phyloP scores from a whole-genome alignment of 2,797 vertebrate genomes.

The Furcifer pardalis region DNA sequence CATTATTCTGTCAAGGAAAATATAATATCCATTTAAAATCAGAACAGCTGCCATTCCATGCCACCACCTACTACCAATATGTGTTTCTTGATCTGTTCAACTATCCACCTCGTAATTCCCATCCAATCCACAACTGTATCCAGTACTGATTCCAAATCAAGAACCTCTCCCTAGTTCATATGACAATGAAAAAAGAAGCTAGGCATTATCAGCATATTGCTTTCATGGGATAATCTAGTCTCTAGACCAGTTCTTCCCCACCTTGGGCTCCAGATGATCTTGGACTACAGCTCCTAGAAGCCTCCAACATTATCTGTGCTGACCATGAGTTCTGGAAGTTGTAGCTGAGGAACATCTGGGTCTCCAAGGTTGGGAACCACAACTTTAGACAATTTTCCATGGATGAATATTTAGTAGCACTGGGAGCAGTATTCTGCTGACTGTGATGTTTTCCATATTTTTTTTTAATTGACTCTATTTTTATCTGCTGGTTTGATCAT shows the following conservation, averaged over 20 bases:
- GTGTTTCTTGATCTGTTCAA: background rate
- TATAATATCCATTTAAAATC: background rate
- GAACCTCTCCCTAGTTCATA: background rate
- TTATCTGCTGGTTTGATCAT: background rate
- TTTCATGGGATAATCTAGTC: background rate
- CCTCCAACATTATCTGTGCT: too few relatives aligned
- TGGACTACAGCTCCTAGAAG: too few relatives aligned
- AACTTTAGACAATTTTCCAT: too few relatives aligned
- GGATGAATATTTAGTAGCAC: background rate
- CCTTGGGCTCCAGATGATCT: too few relatives aligned
- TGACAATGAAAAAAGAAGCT: too few relatives aligned
- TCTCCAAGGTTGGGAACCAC: too few relatives aligned
- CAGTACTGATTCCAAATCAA: background rate
- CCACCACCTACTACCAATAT: background rate
- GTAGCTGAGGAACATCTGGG: too few relatives aligned
- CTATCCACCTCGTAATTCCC: background rate
- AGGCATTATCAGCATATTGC: background rate
- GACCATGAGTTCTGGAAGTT: too few relatives aligned
- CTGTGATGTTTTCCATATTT: background rate
- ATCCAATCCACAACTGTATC: background rate
- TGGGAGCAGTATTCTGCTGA: background rate
- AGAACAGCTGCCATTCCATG: background rate
- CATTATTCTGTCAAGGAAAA: background rate
- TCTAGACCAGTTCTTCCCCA: background rate
- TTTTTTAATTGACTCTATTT: background rate